Conservation (phyloP, 2,888 invertebrate species). For the Sthenelais limicola region DNA sequence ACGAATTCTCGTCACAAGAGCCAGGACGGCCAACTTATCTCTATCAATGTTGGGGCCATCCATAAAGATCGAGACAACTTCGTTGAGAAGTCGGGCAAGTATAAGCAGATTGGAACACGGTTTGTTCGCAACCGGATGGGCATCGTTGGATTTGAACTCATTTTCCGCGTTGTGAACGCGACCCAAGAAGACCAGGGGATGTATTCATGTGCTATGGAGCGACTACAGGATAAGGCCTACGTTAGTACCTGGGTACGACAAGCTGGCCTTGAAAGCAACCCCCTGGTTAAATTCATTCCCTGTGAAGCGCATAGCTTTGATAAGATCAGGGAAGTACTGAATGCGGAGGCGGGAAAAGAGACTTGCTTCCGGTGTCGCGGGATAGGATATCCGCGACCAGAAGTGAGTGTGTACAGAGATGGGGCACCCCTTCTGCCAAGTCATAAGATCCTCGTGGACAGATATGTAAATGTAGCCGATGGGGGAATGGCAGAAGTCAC, state of each 20-base stretch:
- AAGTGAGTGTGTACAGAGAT: slow-evolving; percentile 18
- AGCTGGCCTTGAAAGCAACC: slow-evolving; percentile 6
- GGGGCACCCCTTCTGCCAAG: slow-evolving; percentile 19
- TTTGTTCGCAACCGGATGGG: slow-evolving; percentile 6
- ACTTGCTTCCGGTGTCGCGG: slow-evolving; percentile 44
- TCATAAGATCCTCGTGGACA: slow-evolving; percentile 19
- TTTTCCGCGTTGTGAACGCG: slow-evolving; percentile 37
- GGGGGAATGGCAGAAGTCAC: slow-evolving; percentile 38
- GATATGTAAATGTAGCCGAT: slow-evolving; percentile 39
- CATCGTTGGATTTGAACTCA: slow-evolving; percentile 33
- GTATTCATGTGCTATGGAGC: slow-evolving; percentile 42
- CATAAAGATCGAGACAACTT: slow-evolving; percentile 43
- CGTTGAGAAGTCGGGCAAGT: slow-evolving; percentile 41
- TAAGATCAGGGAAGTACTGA: not conserved
- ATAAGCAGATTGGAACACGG: slow-evolving; percentile 25
- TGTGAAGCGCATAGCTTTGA: slow-evolving; percentile 38
- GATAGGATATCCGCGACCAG: slow-evolving; percentile 38
- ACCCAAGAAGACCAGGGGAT: slow-evolving; percentile 42
- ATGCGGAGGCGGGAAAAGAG: slow-evolving; percentile 17
- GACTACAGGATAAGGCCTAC: slow-evolving; percentile 40
- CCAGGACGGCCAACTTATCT: slow-evolving; percentile 13
- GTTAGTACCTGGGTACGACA: slow-evolving; percentile 43
- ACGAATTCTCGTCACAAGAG: not conserved
- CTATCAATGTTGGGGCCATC: slow-evolving; percentile 35
- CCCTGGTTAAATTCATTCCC: slow-evolving; percentile 33